phyloP scores from a whole-genome alignment of 1,140 invertebrate genomes.

The Brachionus calyciflorus region DNA sequence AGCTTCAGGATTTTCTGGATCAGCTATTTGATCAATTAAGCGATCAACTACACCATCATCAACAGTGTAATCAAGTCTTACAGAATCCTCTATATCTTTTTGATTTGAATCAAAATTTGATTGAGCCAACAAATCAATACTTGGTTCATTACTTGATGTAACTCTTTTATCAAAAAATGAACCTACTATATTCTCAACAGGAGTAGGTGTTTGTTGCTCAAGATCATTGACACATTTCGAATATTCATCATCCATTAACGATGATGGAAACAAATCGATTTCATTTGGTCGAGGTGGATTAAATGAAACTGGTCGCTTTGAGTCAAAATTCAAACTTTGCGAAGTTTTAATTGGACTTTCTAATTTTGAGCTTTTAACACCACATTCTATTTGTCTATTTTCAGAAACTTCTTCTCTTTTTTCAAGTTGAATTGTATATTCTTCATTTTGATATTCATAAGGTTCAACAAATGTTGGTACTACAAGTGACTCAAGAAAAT shows the following conservation, averaged over 20 bases:
- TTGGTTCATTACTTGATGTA: slow-evolving; percentile 37
- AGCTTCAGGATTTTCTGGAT: background rate
- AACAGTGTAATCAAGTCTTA: too few species aligned
- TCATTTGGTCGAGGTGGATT: background rate
- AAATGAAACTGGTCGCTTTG: background rate
- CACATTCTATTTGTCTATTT: background rate
- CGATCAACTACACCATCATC: background rate
- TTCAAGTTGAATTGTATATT: background rate
- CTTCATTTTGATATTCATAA: background rate
- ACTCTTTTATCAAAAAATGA: slow-evolving; percentile 34
- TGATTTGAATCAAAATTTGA: background rate
- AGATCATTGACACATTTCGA: background rate
- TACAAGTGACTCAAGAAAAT: slow-evolving; percentile 11
- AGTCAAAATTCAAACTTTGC: slow-evolving; percentile 4
- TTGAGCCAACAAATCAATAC: background rate
- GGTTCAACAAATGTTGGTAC: slow-evolving; percentile 13
- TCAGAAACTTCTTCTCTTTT: background rate
- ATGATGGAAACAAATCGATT: background rate
- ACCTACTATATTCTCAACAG: background rate
- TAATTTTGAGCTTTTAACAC: background rate
- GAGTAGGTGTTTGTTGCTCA: slow-evolving; percentile 16
- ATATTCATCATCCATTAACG: background rate
- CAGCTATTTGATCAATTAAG: background rate
- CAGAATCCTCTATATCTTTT: background rate
- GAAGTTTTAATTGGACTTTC: slow-evolving; percentile 11